A percentile compares a stretch with the other conserved stretches of the same genome.
Evolutionary conservation across 30 jellyfish, hydroid and myxozoan genomes (phyloP).

Genomic region (Clytia hemisphaerica): DNA sequence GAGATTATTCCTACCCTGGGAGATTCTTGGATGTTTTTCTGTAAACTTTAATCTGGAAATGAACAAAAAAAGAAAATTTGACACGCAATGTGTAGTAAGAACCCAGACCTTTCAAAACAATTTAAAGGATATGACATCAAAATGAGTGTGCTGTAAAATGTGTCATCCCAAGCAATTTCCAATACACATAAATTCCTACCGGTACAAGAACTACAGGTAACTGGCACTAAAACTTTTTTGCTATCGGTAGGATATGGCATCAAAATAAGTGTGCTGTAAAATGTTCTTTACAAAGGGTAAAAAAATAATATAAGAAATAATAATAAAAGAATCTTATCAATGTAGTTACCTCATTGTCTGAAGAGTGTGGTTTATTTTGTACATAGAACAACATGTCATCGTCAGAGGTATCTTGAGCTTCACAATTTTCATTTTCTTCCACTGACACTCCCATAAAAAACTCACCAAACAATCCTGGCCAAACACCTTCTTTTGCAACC

Average conservation of each 20-base stretch:
- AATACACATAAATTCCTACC: no score
- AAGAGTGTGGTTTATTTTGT: slow-evolving; percentile 36
- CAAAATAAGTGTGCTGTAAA: no score
- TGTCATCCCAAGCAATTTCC: no score
- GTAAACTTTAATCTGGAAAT: slow-evolving; percentile 53
- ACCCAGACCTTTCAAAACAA: not conserved
- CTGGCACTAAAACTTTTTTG: no score
- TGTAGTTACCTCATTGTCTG: slow-evolving; percentile 63
- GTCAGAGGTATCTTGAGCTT: slow-evolving; percentile 18
- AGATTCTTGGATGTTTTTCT: slow-evolving; percentile 36
- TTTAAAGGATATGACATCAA: not conserved
- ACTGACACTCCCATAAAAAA: slow-evolving; percentile 43
- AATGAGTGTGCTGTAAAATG: not conserved
- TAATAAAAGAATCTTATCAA: no score
- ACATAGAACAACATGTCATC: slow-evolving; percentile 94
- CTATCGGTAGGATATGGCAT: no score
- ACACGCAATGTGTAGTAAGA: not conserved
- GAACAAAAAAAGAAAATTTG: not conserved
- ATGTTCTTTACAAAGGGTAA: no score
- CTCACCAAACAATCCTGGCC: slow-evolving; percentile 77
- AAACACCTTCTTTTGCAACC: slow-evolving; percentile 63
- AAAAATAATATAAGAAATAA: no score
- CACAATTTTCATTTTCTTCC: slow-evolving; percentile 1
- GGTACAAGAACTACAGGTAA: no score
- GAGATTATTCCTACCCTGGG: slow-evolving; percentile 52